Evolutionary conservation across 1,140 invertebrate genomes (phyloP).

Genomic region (Mamestra configurata): DNA sequence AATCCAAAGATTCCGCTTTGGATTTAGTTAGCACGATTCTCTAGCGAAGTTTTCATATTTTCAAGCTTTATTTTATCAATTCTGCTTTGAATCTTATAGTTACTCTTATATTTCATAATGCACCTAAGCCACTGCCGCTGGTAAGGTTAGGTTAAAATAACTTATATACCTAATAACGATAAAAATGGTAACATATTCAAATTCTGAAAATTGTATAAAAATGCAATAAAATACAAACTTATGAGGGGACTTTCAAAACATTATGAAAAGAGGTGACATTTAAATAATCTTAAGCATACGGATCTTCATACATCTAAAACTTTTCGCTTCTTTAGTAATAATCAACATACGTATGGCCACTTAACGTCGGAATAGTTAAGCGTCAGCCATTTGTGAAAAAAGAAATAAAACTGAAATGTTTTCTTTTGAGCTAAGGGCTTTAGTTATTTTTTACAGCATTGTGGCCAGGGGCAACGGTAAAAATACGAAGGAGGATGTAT

Average conservation of each 20-base stretch:
- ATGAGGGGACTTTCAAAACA: too few species aligned
- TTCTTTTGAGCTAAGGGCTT: neutral
- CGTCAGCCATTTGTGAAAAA: neutral
- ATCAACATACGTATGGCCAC: neutral
- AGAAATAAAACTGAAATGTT: slow-evolving; percentile 1
- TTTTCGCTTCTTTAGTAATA: neutral
- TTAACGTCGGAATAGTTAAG: neutral
- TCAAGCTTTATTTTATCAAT: neutral
- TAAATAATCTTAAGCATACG: neutral
- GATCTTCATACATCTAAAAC: neutral
- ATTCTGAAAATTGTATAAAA: too few species aligned
- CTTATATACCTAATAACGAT: too few species aligned
- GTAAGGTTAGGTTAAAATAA: too few species aligned
- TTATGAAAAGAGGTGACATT: too few species aligned
- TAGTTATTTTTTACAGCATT: neutral
- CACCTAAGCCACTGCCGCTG: too few species aligned
- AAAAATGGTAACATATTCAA: too few species aligned
- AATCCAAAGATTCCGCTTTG: slow-evolving; percentile 17
- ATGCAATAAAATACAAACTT: too few species aligned
- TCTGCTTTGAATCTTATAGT: neutral
- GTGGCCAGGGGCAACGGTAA: neutral
- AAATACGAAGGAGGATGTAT: neutral
- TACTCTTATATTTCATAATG: too few species aligned
- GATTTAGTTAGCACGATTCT: neutral
- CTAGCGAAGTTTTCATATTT: neutral